Base-by-base conservation (phyloP, 2,888 invertebrate species). In the Ophonus ardosiacus region DNA sequence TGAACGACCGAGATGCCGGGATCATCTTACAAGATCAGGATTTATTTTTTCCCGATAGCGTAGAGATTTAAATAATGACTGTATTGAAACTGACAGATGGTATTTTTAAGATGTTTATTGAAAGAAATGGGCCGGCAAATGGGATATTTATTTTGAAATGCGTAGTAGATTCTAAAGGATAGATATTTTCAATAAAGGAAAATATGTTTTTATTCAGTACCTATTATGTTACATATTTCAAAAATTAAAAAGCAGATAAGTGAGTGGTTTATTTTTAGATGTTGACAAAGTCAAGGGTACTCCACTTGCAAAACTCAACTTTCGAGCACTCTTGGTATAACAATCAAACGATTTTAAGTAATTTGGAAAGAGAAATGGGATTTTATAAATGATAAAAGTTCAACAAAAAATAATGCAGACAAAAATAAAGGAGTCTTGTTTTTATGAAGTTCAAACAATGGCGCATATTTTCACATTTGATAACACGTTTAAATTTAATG, bases 41-140 rank as follows among this genome's bases (percentile, higher is more conserved):
- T 80, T 59, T 80, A 59, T 80, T 61, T 38, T 80, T 61, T 61
- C 0, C 61, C 71, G 71, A 57, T 81, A 57, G 63, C 65, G 81
- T 15, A n/a, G 40, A n/a, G 57, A 17, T 71, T 81, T 81, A 81
- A 81, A 81, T 81, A 81, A 81, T 81, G 81, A 71, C 59, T 38
- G 71, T 31, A 63, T 81, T 68, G 68, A 71, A 24, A 56, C 81
- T 81, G 81, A 81, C 81, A 81, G 81, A 56, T 81, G 65, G 21
- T 81, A 51, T 81, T 68, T 65, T 24, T 13, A 68, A 81, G 24
- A 71, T 81, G 81, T 43, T n/a, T 81, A 63, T 43, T 40, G 43
- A 43, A 51, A 18, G 81, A 65, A 63, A 63, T 78, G 31, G 56
- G 57, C 31, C 24, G 1, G n/a, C 15, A 8, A 78, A 71, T 71